A percentile compares a stretch with the other conserved stretches of the same genome.
Conservation (phyloP, 2,113 vertebrate genomes). For the Leucoraja erinaceus region DNA sequence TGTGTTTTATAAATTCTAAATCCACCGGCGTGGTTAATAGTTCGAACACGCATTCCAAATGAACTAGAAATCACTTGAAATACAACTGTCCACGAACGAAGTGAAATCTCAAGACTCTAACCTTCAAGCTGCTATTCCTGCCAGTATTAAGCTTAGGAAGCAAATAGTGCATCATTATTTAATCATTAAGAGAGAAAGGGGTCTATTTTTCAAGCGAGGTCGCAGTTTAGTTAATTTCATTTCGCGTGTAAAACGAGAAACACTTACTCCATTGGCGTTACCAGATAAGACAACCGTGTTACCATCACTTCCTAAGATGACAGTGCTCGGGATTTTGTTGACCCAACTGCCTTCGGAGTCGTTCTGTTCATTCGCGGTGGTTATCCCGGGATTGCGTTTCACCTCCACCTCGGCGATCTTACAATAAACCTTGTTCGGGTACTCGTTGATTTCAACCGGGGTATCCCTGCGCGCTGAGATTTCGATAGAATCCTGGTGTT, state of each 20-base stretch:
- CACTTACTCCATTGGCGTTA: slow-evolving; percentile 73
- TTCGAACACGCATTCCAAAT: neutral
- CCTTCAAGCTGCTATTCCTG: neutral
- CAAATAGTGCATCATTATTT: neutral
- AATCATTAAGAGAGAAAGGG: neutral
- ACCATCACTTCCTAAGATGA: slow-evolving; percentile 86
- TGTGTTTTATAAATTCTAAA: neutral
- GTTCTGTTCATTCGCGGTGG: slow-evolving; percentile 68
- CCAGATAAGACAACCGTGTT: slow-evolving; percentile 82
- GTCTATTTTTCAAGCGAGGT: neutral
- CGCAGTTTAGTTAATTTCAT: neutral
- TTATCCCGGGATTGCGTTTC: slow-evolving; percentile 61
- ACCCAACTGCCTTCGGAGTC: slow-evolving; percentile 73
- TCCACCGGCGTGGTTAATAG: neutral
- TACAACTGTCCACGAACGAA: neutral
- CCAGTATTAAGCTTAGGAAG: neutral
- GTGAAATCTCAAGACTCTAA: neutral
- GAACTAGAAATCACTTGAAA: neutral
- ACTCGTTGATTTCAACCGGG: slow-evolving; percentile 44
- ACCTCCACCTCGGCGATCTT: slow-evolving; percentile 59
- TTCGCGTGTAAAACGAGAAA: neutral
- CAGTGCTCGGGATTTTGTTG: slow-evolving; percentile 86
- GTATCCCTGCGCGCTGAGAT: slow-evolving; percentile 45
- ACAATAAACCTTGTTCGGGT: slow-evolving; percentile 52
- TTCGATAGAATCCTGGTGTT: slow-evolving; percentile 61